These are phyloP conservation scores for Cochlearius cochlearius DNA, from an alignment of 2,113 vertebrate genomes.

Conservation along the genomic window DNA sequence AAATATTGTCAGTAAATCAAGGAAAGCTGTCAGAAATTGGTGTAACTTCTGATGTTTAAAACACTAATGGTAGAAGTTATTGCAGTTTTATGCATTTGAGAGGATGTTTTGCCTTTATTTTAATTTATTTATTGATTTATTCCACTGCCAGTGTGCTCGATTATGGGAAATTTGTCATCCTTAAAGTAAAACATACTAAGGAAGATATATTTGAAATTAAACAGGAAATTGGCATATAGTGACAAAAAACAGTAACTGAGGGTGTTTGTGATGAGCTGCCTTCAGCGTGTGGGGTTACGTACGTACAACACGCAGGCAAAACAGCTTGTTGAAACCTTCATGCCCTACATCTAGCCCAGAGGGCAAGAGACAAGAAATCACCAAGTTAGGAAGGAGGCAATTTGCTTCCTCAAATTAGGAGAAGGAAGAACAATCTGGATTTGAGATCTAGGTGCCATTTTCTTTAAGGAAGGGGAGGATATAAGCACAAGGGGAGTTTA, in stretches of 20 bases:
- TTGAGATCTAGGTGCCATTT: fast-evolving
- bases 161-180: not conserved
- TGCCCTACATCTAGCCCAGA: not conserved
- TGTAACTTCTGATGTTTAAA: constrained; percentile 45
- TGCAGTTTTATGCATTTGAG: constrained; percentile 7
- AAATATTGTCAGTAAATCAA: constrained; percentile 20
- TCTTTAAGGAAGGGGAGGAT: not conserved
- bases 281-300: not conserved
- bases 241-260: not conserved
- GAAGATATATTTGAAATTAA: constrained; percentile 47
- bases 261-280: not conserved
- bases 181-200: constrained; percentile 42
- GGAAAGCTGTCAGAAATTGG: not conserved
- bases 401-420: not conserved
- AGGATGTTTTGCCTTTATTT: constrained; percentile 6
- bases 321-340: not conserved
- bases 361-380: not conserved
- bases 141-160: not conserved
- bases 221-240: not conserved
- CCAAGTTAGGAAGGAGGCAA: not conserved
- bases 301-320: not conserved
- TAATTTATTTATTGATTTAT: constrained; percentile 36
- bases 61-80: not conserved
- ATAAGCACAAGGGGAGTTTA: not conserved
- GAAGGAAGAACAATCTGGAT: not conserved